Percentiles rank a stretch among this genome's conserved stretches.
These are phyloP conservation scores for Standfussiana lucernea DNA, from an alignment of 2,888 invertebrate species.

Conservation along the genomic window DNA sequence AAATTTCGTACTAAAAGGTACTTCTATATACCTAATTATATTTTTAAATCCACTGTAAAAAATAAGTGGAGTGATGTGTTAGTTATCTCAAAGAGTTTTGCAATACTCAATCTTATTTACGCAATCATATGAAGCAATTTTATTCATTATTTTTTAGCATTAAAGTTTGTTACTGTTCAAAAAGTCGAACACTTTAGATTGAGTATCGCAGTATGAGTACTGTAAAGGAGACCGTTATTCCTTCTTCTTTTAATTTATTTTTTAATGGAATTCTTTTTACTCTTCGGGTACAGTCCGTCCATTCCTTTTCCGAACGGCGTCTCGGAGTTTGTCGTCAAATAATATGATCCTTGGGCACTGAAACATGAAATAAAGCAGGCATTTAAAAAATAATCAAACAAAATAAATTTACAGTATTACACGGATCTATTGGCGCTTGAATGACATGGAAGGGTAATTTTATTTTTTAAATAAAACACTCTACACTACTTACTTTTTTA, in stretches of 20 bases:
- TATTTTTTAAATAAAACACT: too few relatives aligned
- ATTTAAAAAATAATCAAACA: background rate
- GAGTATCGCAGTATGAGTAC: constrained; percentile 12
- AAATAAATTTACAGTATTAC: background rate
- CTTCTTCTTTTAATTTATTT: constrained; percentile 50
- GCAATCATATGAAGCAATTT: background rate
- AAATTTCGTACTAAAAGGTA: constrained; percentile 3
- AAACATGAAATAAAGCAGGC: constrained; percentile 66
- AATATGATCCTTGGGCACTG: constrained; percentile 87
- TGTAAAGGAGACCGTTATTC: constrained; percentile 11
- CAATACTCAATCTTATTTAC: constrained; percentile 22
- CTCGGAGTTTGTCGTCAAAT: constrained; percentile 84
- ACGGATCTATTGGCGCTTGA: background rate
- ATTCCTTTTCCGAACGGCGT: constrained; percentile 87
- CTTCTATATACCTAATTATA: background rate
- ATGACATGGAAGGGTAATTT: too few relatives aligned
- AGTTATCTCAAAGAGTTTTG: background rate
- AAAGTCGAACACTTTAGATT: constrained; percentile 15
- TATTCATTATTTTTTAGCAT: background rate
- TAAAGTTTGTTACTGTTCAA: constrained; percentile 5
- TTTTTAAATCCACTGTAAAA: constrained; percentile 17
- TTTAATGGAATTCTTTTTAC: constrained; percentile 75
- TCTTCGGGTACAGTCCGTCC: constrained; percentile 83
- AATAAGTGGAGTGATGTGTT: constrained; percentile 30
- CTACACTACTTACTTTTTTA: too few relatives aligned